These are phyloP conservation scores for Triops cancriformis DNA, from an alignment of 1,140 invertebrate species.

Conservation along the genomic window DNA sequence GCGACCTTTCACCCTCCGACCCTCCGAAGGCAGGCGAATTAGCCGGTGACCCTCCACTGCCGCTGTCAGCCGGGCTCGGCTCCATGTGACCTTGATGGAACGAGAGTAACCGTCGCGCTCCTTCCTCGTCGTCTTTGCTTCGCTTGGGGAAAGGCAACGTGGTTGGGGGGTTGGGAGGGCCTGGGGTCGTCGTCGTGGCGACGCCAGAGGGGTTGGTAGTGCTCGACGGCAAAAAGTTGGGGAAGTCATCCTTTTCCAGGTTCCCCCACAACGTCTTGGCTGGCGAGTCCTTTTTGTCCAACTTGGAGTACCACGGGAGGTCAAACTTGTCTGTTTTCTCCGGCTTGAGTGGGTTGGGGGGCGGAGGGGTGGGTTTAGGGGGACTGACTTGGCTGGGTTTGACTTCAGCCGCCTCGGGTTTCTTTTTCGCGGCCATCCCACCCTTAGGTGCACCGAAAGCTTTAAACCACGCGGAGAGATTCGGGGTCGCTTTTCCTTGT, in stretches of 20 bases:
- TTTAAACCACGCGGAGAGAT: conserved; percentile 82
- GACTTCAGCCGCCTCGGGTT: conserved; percentile 31
- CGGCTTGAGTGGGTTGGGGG: conserved; percentile 24
- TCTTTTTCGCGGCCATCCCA: conserved; percentile 35
- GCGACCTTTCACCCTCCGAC: conserved; percentile 53
- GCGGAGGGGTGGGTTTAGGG: not conserved
- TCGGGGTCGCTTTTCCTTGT: conserved; percentile 63
- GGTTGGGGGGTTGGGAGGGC: not conserved
- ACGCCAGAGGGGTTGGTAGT: not conserved
- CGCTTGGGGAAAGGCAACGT: not conserved
- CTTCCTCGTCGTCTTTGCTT: not conserved
- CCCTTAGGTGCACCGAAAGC: conserved; percentile 72
- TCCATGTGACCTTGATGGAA: not conserved
- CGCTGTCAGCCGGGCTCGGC: conserved; percentile 21
- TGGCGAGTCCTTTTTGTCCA: conserved; percentile 32
- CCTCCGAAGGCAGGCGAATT: conserved; percentile 24
- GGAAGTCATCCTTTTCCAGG: not conserved
- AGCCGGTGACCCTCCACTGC: conserved; percentile 1
- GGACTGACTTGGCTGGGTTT: conserved; percentile 20
- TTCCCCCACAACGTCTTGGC: not conserved
- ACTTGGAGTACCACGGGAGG: conserved; percentile 30
- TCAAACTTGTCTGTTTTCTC: conserved; percentile 26
- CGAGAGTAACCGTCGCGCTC: not conserved
- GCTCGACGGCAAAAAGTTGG: not conserved
- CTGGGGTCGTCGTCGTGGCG: not conserved